Conservation (phyloP, 2,888 invertebrate species). For the Heliconius sara region DNA sequence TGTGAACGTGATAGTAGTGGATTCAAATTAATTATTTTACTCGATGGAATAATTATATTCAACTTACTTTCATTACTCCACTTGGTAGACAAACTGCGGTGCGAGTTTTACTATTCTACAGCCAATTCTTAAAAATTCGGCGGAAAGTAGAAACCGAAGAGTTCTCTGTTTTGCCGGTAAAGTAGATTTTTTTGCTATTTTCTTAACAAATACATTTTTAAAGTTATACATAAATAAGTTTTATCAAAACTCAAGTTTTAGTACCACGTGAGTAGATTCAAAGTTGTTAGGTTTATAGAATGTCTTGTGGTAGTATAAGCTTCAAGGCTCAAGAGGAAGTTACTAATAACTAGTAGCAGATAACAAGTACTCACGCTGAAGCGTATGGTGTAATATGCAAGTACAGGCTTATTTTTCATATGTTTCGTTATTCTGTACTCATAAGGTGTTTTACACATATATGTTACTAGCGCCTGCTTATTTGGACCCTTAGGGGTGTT, state of each 20-base stretch:
- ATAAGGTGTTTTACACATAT: neutral
- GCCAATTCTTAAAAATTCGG: too few species aligned
- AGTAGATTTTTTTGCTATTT: too few species aligned
- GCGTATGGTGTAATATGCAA: constrained; percentile 13
- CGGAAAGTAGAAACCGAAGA: too few species aligned
- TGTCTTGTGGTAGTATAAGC: neutral
- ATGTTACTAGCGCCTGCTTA: neutral
- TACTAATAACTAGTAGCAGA: constrained; percentile 6
- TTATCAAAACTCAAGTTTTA: neutral
- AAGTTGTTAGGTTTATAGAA: neutral
- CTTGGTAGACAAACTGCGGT: too few species aligned
- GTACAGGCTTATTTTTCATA: neutral
- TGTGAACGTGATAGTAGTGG: too few species aligned
- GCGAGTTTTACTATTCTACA: too few species aligned
- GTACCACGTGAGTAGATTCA: neutral
- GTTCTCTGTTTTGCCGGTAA: too few species aligned
- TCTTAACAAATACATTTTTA: neutral
- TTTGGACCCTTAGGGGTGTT: too few species aligned
- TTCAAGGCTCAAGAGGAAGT: neutral
- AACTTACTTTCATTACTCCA: too few species aligned
- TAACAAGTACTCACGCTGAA: constrained; percentile 5
- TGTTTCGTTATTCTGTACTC: neutral
- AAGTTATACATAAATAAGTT: neutral
- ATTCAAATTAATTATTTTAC: too few species aligned
- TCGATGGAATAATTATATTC: too few species aligned